phyloP scores from a whole-genome alignment of 2,888 invertebrate genomes.

The Drosophila colorata region DNA sequence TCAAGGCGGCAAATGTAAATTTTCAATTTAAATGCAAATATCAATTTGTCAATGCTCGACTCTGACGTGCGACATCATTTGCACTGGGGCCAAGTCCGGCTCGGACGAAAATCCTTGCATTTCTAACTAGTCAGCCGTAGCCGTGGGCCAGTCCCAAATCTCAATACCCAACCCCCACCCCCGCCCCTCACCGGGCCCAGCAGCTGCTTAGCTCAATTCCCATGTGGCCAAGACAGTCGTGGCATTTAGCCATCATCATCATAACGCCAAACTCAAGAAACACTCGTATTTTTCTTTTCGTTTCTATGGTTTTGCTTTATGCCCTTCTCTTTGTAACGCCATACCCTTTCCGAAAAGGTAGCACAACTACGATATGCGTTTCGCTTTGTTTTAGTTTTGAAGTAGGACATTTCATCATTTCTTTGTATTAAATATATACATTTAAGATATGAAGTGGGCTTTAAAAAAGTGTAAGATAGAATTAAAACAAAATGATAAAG shows the following conservation, averaged over 20 bases:
- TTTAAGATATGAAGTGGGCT: no score
- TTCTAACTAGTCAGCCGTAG: slow-evolving; percentile 77
- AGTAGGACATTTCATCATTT: no score
- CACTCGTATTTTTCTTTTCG: slow-evolving; percentile 32
- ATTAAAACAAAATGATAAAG: no score
- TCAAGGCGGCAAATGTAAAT: slow-evolving; percentile 84
- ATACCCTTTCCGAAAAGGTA: slow-evolving; percentile 2
- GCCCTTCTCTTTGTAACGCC: slow-evolving; percentile 13
- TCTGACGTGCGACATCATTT: slow-evolving; percentile 47
- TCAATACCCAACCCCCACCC: slow-evolving; percentile 1
- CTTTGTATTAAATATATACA: no score
- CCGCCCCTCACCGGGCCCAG: neutral
- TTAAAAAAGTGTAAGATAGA: no score
- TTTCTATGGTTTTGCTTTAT: slow-evolving; percentile 5
- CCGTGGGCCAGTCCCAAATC: slow-evolving; percentile 62
- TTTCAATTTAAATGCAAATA: slow-evolving; percentile 86
- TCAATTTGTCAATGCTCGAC: slow-evolving; percentile 85
- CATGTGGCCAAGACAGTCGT: slow-evolving; percentile 74
- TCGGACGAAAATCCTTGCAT: slow-evolving; percentile 69
- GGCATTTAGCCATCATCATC: slow-evolving; percentile 81
- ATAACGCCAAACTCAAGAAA: slow-evolving; percentile 63
- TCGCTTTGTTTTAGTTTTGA: no score
- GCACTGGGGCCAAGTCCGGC: slow-evolving; percentile 20
- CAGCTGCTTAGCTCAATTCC: slow-evolving; percentile 66
- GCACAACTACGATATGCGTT: no score